Evolutionary conservation across 2,113 vertebrate species (phyloP), one percentile per base, ranked within the genome.

Genomic region (Cyprinus carpio): DNA sequence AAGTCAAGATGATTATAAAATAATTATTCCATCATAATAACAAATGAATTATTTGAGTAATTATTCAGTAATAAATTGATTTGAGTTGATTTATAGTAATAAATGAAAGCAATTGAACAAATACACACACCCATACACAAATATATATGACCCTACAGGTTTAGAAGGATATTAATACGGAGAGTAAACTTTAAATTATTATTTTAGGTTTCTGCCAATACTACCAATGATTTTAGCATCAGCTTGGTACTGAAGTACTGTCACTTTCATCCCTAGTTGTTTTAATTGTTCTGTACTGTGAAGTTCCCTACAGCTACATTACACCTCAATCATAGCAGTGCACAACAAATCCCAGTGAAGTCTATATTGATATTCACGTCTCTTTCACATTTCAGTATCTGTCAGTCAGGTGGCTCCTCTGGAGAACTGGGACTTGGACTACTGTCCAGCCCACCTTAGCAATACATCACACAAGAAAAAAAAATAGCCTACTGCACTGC

Each of bases 311-410:
- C 16, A 71, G 10, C 4, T 0, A 49, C 46, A 49, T 11, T 23
- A 23, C 9, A 7, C 20, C 67, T 71, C 29, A 49, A 40, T 71
- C 67, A 40, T 37, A 71, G 67, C 67, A 40, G 23, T 67, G 89
- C 91, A 49, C 64, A 62, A 77, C 71, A 80, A 87, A 90, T 25
- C 81, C 60, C 46, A 9, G 65, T 51, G 62, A 89, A 91, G 90
- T 91, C 88, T 91, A 43, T 88, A 85, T 89, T 88, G 89, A 90
- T 87, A 92, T 92, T 92, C 89, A 91, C 84, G 77, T 3, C 2
- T 69, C 79, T 84, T 84, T 89, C 60, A 86, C 7, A 34, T 82
- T 31, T 79, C 29, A 72, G 83, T 79, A 18, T 65, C 85, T 85
- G 88, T 89, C 91, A 86, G 84, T 91, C 88, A 81, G 77, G 64